Base-by-base conservation (phyloP, 2,888 invertebrate species). In the Baronia brevicornis region DNA sequence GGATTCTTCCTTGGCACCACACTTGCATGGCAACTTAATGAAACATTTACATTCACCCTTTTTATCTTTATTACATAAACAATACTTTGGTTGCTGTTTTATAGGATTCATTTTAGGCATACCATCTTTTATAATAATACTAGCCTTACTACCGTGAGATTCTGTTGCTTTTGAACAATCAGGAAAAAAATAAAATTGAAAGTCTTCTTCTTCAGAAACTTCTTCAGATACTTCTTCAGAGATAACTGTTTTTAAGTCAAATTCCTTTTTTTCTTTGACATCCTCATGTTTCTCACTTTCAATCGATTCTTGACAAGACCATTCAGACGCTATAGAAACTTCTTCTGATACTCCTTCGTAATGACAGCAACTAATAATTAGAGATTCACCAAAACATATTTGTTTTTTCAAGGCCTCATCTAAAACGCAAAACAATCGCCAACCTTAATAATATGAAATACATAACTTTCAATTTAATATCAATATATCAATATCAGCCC, bases 311-410 rank as follows among this genome's bases (percentile, higher is more conserved):
- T 51, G 43, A 39, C 72, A 70, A 19, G 75, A 72, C 80, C 59
- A 87, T 40, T 67, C 85, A 43, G 60, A 86, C 37, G 65, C 82
- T 41, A 59, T 79, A 17, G 40, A 71, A 49, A 49, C 82, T 46
- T 48, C 66, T 2, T 57, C 53, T 20, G 60, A 34, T 5, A 63
- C 52, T 9, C 69, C 70, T 13, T 71, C 73, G 40, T 60, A 54
- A 45, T 85, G 79, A 4, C 85, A 71, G 44, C 82, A 85, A 51
- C 87, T 86, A 28, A 88, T 69, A 27, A 88, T 49, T 24, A 88
- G 55, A 3, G 78, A 75, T 64, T 88, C 88, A 11, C 74, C 73
- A 52, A 88, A 88, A 46, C 84, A 74, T 45, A 88, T 44, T 41
- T 80, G 61, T 43, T 77, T 59, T 47, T 85, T 86, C 14, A 84